Conservation (phyloP, 2,113 vertebrate genomes). For the Mormoops blainvillei region DNA sequence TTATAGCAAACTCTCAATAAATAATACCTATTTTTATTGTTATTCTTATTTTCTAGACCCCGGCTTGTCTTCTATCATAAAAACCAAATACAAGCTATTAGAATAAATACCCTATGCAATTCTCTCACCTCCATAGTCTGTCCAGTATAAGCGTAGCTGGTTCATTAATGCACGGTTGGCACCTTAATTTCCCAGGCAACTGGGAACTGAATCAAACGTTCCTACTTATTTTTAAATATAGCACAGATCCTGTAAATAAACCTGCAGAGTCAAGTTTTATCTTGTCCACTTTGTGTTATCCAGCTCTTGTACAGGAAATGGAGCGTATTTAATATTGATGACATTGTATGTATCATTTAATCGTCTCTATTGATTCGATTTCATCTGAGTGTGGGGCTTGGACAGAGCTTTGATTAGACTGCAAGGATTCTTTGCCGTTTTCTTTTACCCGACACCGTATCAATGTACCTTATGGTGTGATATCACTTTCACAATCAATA, state of each 20-base stretch:
- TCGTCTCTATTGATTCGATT: conserved; percentile 92
- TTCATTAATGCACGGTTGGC: not conserved
- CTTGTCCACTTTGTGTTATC: conserved; percentile 61
- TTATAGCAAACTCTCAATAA: not conserved
- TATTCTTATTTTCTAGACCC: not conserved
- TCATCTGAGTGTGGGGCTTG: conserved; percentile 84
- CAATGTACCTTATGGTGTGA: conserved; percentile 90
- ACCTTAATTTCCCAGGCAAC: conserved; percentile 57
- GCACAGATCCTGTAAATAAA: conserved; percentile 69
- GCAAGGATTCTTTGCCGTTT: conserved; percentile 87
- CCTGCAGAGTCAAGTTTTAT: conserved; percentile 77
- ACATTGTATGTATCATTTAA: conserved; percentile 93
- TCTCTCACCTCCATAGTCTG: not conserved
- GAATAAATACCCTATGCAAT: not conserved
- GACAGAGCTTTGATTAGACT: conserved; percentile 91
- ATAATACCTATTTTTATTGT: not conserved
- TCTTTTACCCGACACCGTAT: conserved; percentile 82
- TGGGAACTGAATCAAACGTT: not conserved
- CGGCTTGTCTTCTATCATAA: not conserved
- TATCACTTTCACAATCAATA: conserved; percentile 94
- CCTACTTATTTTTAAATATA: conserved; percentile 67
- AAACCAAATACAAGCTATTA: not conserved
- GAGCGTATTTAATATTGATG: conserved; percentile 93
- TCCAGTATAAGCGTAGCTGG: not conserved
- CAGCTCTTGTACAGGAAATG: conserved; percentile 84